phyloP scores from a whole-genome alignment of 1,140 invertebrate genomes.

The Penaeus vannamei region DNA sequence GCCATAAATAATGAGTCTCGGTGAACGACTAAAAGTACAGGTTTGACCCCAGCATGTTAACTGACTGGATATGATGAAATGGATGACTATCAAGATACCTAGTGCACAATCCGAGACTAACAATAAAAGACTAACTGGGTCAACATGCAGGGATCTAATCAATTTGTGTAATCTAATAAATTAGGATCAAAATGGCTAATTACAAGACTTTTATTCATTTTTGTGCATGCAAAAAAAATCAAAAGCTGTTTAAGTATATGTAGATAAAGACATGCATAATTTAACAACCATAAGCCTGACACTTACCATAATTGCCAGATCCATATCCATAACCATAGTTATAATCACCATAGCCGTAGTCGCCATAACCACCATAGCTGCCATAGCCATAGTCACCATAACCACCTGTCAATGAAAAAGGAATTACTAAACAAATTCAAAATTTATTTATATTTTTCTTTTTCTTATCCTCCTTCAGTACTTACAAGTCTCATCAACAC shows the following conservation, averaged over 20 bases:
- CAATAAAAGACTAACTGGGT: constrained; percentile 44
- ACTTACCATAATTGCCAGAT: constrained; percentile 63
- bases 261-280: too few relatives aligned
- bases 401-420: neutral
- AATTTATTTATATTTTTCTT: too few relatives aligned
- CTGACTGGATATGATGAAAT: constrained; percentile 48
- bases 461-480: too few relatives aligned
- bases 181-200: too few relatives aligned
- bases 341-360: constrained; percentile 56
- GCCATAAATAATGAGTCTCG: constrained; percentile 66
- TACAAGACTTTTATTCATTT: constrained; percentile 33
- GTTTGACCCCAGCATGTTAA: constrained; percentile 63
- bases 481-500: too few relatives aligned
- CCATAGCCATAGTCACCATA: constrained; percentile 59
- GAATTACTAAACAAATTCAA: too few relatives aligned
- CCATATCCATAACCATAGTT: constrained; percentile 55
- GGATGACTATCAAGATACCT: constrained; percentile 30
- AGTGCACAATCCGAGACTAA: constrained; percentile 27
- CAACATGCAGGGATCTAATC: constrained; percentile 61
- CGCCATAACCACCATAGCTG: constrained; percentile 54
- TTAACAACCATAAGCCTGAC: constrained; percentile 44
- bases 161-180: neutral
- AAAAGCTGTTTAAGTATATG: too few relatives aligned
- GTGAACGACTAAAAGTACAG: constrained; percentile 64
- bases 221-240: constrained; percentile 21